These are phyloP conservation scores for Kryptolebias ocellatus DNA, from an alignment of 2,797 vertebrate genomes.

Conservation along the genomic window DNA sequence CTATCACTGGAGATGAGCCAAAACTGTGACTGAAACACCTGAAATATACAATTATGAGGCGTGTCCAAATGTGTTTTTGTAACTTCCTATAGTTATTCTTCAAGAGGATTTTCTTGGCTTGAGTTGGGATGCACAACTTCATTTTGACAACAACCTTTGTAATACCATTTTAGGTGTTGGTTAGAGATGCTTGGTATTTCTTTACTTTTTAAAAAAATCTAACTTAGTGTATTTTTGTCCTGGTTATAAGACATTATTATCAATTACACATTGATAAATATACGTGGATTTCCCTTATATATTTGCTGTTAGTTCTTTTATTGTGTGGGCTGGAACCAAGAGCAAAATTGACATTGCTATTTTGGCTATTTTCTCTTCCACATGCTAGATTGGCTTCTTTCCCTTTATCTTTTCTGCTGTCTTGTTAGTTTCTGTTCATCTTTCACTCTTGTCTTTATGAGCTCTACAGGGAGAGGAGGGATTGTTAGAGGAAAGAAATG, in stretches of 20 bases:
- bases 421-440: conserved; percentile 62
- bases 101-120: no score
- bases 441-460: conserved; percentile 48
- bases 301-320: background rate
- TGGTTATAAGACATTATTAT: background rate
- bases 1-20: no score
- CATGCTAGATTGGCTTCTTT: background rate
- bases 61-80: no score
- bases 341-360: conserved; percentile 45
- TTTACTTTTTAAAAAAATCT: no score
- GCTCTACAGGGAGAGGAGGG: conserved; percentile 42
- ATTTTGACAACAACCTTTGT: no score
- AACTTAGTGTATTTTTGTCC: no score
- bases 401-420: conserved; percentile 48
- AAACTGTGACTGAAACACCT: no score
- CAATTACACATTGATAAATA: background rate
- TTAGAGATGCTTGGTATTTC: no score
- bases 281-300: background rate
- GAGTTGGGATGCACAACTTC: no score
- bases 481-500: conserved; percentile 23
- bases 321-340: conserved; percentile 14
- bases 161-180: no score
- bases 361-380: conserved; percentile 28
- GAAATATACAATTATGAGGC: no score
- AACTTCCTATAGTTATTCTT: no score